phyloP scores from a whole-genome alignment of 2,113 vertebrate genomes.

The Hippocampus mohnikei region DNA sequence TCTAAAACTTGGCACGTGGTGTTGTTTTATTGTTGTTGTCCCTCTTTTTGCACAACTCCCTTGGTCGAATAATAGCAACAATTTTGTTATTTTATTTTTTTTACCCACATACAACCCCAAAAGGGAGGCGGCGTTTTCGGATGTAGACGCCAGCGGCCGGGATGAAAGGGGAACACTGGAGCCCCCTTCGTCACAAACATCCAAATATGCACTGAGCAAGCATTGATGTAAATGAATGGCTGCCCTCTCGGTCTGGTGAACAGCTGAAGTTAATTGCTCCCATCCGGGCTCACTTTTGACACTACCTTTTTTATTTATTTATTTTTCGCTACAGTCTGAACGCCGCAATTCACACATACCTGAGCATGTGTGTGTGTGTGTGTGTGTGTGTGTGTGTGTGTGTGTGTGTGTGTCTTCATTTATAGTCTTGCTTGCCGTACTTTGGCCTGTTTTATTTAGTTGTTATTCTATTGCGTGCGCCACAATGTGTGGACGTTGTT shows the following conservation, averaged over 20 bases:
- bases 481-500: neutral
- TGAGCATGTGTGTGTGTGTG: no score
- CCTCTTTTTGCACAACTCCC: neutral
- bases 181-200: constrained; percentile 2
- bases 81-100: no score
- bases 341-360: neutral
- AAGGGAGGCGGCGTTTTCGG: neutral
- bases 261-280: constrained; percentile 61
- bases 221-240: constrained; percentile 45
- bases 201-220: constrained; percentile 1
- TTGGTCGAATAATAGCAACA: neutral
- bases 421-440: no score
- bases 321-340: neutral
- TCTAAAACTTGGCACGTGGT: neutral
- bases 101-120: neutral
- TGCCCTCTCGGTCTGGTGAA: constrained; percentile 42
- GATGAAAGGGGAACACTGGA: constrained; percentile 43
- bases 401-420: no score
- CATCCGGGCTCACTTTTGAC: constrained; percentile 16
- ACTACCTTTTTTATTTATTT: neutral
- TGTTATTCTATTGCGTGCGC: no score
- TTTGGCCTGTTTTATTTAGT: no score
- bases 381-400: no score
- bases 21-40: neutral
- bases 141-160: constrained; percentile 18